Evolutionary conservation across 2,888 invertebrate species (phyloP).

Genomic region (Candidula unifasciata): DNA sequence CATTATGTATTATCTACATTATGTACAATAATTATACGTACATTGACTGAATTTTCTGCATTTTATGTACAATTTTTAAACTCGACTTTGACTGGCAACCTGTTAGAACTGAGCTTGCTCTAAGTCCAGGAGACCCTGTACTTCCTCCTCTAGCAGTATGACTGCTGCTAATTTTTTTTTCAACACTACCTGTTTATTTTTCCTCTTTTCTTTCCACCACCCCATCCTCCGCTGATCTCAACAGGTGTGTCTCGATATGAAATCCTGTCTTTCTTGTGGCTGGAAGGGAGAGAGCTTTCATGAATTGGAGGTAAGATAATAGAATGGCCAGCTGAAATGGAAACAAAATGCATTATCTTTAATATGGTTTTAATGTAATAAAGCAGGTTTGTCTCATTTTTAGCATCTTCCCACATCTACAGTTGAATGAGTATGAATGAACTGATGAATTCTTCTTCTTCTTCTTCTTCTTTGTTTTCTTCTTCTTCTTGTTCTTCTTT

Average conservation of each 20-base stretch:
- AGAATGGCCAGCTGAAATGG: slow-evolving; percentile 51
- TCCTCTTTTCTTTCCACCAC: slow-evolving; percentile 68
- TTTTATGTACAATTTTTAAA: too few relatives aligned
- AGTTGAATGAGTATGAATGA: too few relatives aligned
- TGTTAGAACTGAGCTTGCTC: too few relatives aligned
- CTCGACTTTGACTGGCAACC: too few relatives aligned
- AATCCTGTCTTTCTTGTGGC: slow-evolving; percentile 63
- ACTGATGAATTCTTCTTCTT: too few relatives aligned
- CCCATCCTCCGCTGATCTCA: slow-evolving; percentile 70
- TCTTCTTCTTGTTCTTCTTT: too few relatives aligned
- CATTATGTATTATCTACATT: too few relatives aligned
- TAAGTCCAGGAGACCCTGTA: too few relatives aligned
- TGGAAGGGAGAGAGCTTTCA: slow-evolving; percentile 60
- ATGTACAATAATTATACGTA: too few relatives aligned
- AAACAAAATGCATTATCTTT: neutral
- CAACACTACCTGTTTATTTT: slow-evolving; percentile 22
- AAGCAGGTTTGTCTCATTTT: too few relatives aligned
- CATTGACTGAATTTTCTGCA: too few relatives aligned
- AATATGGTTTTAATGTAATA: neutral
- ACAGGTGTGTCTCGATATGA: slow-evolving; percentile 67
- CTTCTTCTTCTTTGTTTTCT: too few relatives aligned
- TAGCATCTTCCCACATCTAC: neutral
- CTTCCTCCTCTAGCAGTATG: neutral
- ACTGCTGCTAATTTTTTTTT: neutral
- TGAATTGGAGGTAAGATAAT: slow-evolving; percentile 68